phyloP scores from a whole-genome alignment of 2,888 invertebrate genomes.

The Tanypteryx hageni region DNA sequence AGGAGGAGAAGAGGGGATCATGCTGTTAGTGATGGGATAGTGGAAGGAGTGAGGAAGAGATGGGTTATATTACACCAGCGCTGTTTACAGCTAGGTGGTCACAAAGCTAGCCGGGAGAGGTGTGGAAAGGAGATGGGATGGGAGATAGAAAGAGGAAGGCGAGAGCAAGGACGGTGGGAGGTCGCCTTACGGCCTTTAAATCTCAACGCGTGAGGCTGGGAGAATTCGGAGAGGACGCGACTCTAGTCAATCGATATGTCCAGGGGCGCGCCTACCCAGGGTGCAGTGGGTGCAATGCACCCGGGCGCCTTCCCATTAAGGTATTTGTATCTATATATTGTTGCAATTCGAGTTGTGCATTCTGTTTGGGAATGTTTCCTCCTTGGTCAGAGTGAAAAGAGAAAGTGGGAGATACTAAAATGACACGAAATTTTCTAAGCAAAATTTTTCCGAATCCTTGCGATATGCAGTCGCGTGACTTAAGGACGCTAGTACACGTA shows the following conservation, averaged over 20 bases:
- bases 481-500: too few relatives aligned
- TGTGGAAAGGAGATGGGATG: background rate
- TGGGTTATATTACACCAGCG: background rate
- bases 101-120: background rate
- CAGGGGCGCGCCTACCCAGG: background rate
- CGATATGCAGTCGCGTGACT: too few relatives aligned
- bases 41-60: background rate
- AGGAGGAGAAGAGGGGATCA: background rate
- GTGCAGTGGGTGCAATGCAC: too few relatives aligned
- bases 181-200: background rate
- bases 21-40: background rate
- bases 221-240: background rate
- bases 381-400: too few relatives aligned
- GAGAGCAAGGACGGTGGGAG: background rate
- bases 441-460: too few relatives aligned
- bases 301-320: too few relatives aligned
- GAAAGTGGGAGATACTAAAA: too few relatives aligned
- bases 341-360: too few relatives aligned
- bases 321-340: too few relatives aligned
- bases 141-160: background rate
- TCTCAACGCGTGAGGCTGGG: background rate
- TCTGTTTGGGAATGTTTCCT: too few relatives aligned
- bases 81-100: conserved; percentile 3
- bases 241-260: background rate
- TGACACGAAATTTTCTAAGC: too few relatives aligned